Percentiles rank a stretch among this genome's conserved stretches.
Evolutionary conservation across 2,888 invertebrate genomes (phyloP).

Genomic region (Agapostemon virescens): DNA sequence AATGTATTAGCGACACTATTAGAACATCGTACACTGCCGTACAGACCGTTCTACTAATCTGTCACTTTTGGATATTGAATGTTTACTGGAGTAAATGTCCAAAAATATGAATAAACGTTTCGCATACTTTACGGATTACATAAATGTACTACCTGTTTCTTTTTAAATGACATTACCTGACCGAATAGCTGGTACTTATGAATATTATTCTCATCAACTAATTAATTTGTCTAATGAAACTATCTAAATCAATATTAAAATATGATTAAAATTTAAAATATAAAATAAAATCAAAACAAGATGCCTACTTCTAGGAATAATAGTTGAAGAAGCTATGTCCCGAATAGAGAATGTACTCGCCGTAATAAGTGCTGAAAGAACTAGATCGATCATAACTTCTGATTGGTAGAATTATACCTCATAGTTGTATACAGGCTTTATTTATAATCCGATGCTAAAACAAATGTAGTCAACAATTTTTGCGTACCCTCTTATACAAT

Average conservation of each 20-base stretch:
- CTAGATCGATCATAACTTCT: not conserved
- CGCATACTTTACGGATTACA: conserved; percentile 38
- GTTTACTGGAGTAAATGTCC: conserved; percentile 11
- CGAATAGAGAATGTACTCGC: not conserved
- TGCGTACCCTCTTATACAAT: not conserved
- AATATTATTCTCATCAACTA: conserved; percentile 19
- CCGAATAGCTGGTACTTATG: conserved; percentile 54
- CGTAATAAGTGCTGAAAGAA: not conserved
- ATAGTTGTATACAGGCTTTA: not conserved
- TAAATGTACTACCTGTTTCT: conserved; percentile 36
- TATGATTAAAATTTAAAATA: too few species aligned
- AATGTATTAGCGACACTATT: conserved; percentile 19
- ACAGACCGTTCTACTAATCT: conserved; percentile 30
- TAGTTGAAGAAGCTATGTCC: not conserved
- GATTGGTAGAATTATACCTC: conserved; percentile 2
- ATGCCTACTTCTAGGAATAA: not conserved
- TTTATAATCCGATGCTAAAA: not conserved
- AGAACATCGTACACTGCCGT: conserved; percentile 1
- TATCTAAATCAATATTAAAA: too few species aligned
- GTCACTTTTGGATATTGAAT: conserved; percentile 21
- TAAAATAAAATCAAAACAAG: too few species aligned
- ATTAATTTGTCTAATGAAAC: not conserved
- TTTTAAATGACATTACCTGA: conserved; percentile 31
- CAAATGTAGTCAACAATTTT: not conserved
- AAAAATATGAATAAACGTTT: conserved; percentile 20